Evolutionary conservation across 2,797 vertebrate genomes (phyloP).

Genomic region (Characodon lateralis): DNA sequence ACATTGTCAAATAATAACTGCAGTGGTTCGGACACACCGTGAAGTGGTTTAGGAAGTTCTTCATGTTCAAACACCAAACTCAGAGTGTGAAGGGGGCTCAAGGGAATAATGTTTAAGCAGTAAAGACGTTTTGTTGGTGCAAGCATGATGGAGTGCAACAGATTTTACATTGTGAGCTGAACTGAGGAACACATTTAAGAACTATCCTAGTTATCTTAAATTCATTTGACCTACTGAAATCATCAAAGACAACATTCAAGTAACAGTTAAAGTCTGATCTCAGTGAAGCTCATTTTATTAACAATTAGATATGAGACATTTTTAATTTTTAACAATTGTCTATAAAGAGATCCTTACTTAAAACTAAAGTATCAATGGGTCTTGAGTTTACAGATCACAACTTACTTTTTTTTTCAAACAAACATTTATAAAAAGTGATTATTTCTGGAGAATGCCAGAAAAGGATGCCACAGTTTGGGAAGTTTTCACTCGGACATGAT

Average conservation of each 20-base stretch:
- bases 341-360: background rate
- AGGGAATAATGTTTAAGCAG: conserved; percentile 27
- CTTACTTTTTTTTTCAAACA: background rate
- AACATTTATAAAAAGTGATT: background rate
- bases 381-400: background rate
- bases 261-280: background rate
- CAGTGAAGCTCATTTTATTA: background rate
- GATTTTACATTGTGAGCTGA: conserved; percentile 9
- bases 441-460: conserved; percentile 1
- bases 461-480: background rate
- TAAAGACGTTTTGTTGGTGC: conserved; percentile 9
- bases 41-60: conserved; percentile 40
- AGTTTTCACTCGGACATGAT: conserved; percentile 2
- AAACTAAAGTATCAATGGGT: background rate
- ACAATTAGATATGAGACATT: background rate
- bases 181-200: background rate
- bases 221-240: conserved; percentile 8
- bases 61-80: conserved; percentile 44
- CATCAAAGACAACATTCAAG: conserved; percentile 21
- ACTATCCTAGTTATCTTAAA: background rate
- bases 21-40: conserved; percentile 35
- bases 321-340: background rate
- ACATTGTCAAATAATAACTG: conserved; percentile 47
- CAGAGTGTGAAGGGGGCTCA: conserved; percentile 14
- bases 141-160: conserved; percentile 26